phyloP scores from a whole-genome alignment of 2,888 invertebrate genomes.

The Rhingia campestris region DNA sequence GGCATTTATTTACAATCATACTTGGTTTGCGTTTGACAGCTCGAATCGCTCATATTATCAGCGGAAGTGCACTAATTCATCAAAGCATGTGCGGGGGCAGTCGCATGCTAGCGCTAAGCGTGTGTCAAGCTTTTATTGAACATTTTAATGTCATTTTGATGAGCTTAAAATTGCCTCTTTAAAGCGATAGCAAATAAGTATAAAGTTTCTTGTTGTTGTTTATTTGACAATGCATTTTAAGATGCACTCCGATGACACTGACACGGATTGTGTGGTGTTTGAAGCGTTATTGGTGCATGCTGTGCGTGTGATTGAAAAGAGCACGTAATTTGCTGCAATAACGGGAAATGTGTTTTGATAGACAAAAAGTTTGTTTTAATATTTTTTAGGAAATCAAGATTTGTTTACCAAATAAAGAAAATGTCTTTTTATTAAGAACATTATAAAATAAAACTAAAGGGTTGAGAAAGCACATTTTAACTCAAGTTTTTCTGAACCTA shows the following conservation, averaged over 20 bases:
- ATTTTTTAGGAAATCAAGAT: no score
- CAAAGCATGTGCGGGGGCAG: conserved; percentile 37
- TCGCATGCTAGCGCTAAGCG: conserved; percentile 29
- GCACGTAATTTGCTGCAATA: conserved; percentile 10
- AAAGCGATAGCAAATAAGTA: conserved; percentile 32
- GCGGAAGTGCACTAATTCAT: conserved; percentile 64
- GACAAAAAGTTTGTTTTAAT: no score
- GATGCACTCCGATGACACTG: conserved; percentile 60
- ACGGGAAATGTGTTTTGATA: neutral
- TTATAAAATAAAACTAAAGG: no score
- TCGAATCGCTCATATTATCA: conserved; percentile 46
- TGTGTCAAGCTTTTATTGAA: conserved; percentile 52
- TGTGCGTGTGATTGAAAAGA: conserved; percentile 14
- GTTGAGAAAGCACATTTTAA: no score
- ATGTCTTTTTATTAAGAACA: no score
- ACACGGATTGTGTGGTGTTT: conserved; percentile 44
- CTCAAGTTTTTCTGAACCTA: no score
- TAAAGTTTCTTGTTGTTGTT: conserved; percentile 29
- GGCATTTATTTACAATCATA: conserved; percentile 46
- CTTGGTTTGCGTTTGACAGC: conserved; percentile 50
- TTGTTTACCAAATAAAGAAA: no score
- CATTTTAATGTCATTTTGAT: conserved; percentile 38
- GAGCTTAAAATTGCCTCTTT: conserved; percentile 31
- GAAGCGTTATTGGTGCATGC: conserved; percentile 27
- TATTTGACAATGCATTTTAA: conserved; percentile 31